Base-by-base conservation (phyloP, 2,888 invertebrate genomes). In the Drosophila mercatorum region DNA sequence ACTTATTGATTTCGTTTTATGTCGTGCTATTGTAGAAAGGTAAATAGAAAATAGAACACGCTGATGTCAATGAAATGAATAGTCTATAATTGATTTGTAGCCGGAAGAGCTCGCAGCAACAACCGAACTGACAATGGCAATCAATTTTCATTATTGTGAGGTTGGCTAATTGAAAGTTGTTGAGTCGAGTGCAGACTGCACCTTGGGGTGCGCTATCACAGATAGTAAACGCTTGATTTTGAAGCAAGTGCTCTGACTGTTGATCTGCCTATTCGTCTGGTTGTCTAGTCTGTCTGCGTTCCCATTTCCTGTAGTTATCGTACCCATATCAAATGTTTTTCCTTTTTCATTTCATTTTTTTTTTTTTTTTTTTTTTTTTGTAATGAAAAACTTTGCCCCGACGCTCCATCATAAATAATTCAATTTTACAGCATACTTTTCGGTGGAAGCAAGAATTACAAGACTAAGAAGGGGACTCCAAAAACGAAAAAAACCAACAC, bases 91-190 rank as follows among this genome's bases (percentile, higher is more conserved):
- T 84, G 88, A 84, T 86, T 83, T 86, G 78, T 74, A 70, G 75
- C 68, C 79, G 74, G 70, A 70, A 73, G 62, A 71, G 64, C 57
- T 43, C 38, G 8, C 60, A 43, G 34, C 67, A 66, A 77, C 65
- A 77, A 75, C 60, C 61, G 28, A 65, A 69, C 69, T 78, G 84
- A 88, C 86, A 87, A 87, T 86, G 87, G 71, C 88, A 86, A 89
- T 87, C 88, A 89, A 89, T 88, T 83, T 73, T 72, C 78, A 83
- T 85, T 88, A 86, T 80, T 73, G 64, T 66, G 41, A 52, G 61
- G 51, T 63, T 47, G 74, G 72, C 83, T 86, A 86, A 86, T 86
- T 86, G 86, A 86, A 86, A 87, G 70, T 80, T 84, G 89, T 87
- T 65, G 62, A 79, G 67, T 52, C 34, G 49, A 34, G 49, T 51